Evolutionary conservation across 2,888 invertebrate species (phyloP).

Genomic region (Drosophila incognita): DNA sequence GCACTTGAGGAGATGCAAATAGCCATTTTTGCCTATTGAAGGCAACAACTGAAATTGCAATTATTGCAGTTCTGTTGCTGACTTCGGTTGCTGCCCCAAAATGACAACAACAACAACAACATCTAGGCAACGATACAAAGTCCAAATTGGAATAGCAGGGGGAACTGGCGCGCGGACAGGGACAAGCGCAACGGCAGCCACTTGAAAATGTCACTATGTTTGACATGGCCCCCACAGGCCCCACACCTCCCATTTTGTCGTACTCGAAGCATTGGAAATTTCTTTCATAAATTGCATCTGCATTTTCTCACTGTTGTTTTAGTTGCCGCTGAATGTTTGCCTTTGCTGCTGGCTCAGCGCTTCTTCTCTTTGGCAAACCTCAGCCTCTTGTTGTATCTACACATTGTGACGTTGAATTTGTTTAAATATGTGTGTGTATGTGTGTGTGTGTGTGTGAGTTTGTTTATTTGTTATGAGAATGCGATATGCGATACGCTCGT

Average conservation of each 20-base stretch:
- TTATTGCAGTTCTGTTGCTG: conserved; percentile 52
- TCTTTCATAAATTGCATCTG: conserved; percentile 45
- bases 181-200: conserved; percentile 35
- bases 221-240: conserved; percentile 17
- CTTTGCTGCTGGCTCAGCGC: conserved; percentile 23
- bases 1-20: conserved; percentile 38
- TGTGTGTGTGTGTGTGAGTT: conserved; percentile 5
- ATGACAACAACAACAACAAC: conserved; percentile 18
- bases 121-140: conserved; percentile 33
- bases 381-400: conserved; percentile 6
- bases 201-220: conserved; percentile 53
- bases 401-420: conserved; percentile 39
- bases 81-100: conserved; percentile 29
- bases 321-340: conserved; percentile 17
- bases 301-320: conserved; percentile 44
- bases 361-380: conserved; percentile 1
- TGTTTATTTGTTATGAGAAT: conserved; percentile 39
- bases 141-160: conserved; percentile 34
- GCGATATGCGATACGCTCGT: conserved; percentile 6
- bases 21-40: conserved; percentile 41
- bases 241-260: neutral
- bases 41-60: conserved; percentile 47
- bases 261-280: conserved; percentile 14
- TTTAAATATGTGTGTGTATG: neutral
- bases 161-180: conserved; percentile 15